phyloP scores from a whole-genome alignment of 2,113 vertebrate genomes.

The Herpetotheres cachinnans region DNA sequence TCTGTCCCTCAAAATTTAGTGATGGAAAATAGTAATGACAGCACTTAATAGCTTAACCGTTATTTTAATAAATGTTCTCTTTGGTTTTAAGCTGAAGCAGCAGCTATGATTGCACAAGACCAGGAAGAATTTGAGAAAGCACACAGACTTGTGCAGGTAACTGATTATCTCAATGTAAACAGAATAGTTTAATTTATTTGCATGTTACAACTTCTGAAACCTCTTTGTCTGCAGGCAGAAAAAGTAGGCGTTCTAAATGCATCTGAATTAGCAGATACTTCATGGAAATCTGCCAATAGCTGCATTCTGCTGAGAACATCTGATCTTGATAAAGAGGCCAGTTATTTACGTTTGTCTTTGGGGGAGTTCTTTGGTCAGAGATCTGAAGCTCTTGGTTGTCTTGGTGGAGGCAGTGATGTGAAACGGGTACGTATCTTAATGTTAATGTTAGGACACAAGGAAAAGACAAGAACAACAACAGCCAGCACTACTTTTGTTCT shows the following conservation, averaged over 20 bases:
- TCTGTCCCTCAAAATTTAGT: neutral
- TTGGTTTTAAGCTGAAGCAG: slow-evolving; percentile 81
- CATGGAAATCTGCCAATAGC: slow-evolving; percentile 81
- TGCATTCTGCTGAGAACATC: slow-evolving; percentile 75
- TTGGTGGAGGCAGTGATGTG: slow-evolving; percentile 78
- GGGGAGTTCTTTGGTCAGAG: slow-evolving; percentile 92
- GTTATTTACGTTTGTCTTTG: slow-evolving; percentile 87
- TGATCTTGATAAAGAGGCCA: slow-evolving; percentile 78
- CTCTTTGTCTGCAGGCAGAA: slow-evolving; percentile 77
- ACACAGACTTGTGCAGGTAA: slow-evolving; percentile 89
- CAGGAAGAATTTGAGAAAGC: slow-evolving; percentile 91
- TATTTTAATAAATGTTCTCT: neutral
- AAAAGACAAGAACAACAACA: neutral
- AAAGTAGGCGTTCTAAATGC: slow-evolving; percentile 72
- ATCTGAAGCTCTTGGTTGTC: slow-evolving; percentile 93
- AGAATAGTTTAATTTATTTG: neutral
- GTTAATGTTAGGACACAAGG: neutral
- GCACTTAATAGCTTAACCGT: neutral
- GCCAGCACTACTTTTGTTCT: neutral
- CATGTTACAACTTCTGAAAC: neutral
- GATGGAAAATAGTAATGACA: neutral
- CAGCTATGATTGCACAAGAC: slow-evolving; percentile 87
- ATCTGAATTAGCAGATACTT: slow-evolving; percentile 74
- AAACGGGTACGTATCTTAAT: slow-evolving; percentile 83
- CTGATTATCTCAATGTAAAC: neutral